Evolutionary conservation across 2,888 invertebrate genomes (phyloP), one percentile per base, ranked within the genome.

Genomic region (Drosophila testacea): DNA sequence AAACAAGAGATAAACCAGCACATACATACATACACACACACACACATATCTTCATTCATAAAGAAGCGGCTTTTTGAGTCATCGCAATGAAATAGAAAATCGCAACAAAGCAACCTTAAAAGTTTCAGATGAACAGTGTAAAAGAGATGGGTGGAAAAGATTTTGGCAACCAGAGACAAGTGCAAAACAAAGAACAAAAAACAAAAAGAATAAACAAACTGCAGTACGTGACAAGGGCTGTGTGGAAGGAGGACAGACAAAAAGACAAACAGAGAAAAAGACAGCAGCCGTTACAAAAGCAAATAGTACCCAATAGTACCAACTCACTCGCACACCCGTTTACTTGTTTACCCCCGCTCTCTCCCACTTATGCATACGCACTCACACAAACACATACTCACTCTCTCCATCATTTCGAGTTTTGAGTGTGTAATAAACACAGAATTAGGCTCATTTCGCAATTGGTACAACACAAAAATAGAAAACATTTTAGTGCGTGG

Each of bases 401-500:
- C 9, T 34, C 28, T 22, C 30, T 16, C 11, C 39, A 60, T 9
- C 55, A 61, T 59, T 30, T 56, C 51, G 16, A 50, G 47, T 60
- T 68, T 42, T 59, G 42, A 36, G 44, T 36, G 48, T 30, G 22
- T 22, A 22, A 22, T 22, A 22, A 59, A 55, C 42, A 30, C 30
- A 28, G 39, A 72, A 44, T 51, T 50, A 41, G 77, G 48, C 42
- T 16, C 44, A 52, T 64, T 79, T 69, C 50, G 70, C 51, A 76
- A 76, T 59, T 34, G n/a, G 48, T 51, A 32, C 27, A 36, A 55
- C 34, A 70, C 56, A 39, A 47, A 76, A 80, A 76, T 80, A 77
- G 62, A 80, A 60, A 66, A 30, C 28, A 6, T 67, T 54, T 34
- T 55, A 55, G 36, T 54, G 48, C 42, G 22, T 54, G 70, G 41